Evolutionary conservation across 2,113 vertebrate genomes (phyloP).

Genomic region (Pipra filicauda): DNA sequence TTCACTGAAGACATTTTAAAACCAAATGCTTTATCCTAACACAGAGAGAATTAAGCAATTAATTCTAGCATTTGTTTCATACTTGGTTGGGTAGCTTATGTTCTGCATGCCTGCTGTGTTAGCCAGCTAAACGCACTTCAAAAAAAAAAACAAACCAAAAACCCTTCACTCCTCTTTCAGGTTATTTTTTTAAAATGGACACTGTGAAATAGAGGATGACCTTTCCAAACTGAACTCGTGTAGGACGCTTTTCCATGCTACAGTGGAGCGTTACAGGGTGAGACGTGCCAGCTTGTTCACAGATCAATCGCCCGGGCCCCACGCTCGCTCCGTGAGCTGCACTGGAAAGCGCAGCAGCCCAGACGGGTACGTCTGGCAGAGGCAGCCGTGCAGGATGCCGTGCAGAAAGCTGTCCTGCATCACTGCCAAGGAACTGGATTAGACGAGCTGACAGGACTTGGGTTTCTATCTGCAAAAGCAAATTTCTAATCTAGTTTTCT

Average conservation of each 20-base stretch:
- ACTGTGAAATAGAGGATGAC: neutral
- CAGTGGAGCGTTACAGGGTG: rapidly evolving
- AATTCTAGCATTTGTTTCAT: constrained; percentile 31
- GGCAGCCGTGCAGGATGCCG: neutral
- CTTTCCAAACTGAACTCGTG: neutral
- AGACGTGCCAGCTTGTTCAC: neutral
- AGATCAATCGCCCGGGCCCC: rapidly evolving
- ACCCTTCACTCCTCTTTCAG: neutral
- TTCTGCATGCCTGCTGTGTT: neutral
- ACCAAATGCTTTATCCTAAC: constrained; percentile 5
- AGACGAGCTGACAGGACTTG: neutral
- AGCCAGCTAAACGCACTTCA: neutral
- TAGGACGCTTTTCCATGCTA: neutral
- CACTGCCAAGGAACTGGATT: neutral
- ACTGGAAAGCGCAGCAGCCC: neutral
- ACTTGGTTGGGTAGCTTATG: neutral
- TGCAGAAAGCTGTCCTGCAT: neutral
- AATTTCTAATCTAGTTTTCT: neutral
- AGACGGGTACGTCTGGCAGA: neutral
- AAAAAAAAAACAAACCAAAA: neutral
- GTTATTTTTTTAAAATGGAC: neutral
- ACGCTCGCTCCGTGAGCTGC: rapidly evolving
- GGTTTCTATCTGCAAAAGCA: neutral
- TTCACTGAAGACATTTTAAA: constrained; percentile 10
- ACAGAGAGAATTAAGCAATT: constrained; percentile 53